Evolutionary conservation across 2,113 vertebrate species (phyloP).

Genomic region (Procavia capensis): DNA sequence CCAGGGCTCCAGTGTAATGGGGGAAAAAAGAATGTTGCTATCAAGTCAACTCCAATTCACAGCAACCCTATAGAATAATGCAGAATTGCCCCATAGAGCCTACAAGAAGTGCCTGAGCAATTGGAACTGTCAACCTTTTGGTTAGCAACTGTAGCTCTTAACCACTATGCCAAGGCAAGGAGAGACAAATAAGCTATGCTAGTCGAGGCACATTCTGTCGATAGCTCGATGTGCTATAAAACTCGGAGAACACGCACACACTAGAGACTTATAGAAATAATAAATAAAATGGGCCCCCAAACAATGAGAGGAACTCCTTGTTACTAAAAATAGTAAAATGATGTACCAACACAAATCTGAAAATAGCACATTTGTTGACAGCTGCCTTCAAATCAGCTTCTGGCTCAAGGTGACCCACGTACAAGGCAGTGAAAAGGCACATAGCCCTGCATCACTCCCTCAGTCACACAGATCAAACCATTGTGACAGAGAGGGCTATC

Average conservation of each 20-base stretch:
- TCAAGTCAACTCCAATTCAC: no score
- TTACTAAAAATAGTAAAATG: not conserved
- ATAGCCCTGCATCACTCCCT: not conserved
- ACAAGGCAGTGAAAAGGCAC: not conserved
- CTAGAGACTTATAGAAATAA: not conserved
- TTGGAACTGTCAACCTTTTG: no score
- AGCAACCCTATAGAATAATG: no score
- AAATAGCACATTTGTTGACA: not conserved
- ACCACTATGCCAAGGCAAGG: no score
- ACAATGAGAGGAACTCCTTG: not conserved
- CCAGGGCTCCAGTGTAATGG: not conserved
- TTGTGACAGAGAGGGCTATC: not conserved
- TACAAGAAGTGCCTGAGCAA: no score
- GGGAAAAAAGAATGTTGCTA: no score
- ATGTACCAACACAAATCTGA: not conserved
- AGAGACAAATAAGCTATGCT: not conserved
- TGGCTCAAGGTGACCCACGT: not conserved
- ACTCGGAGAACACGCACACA: not conserved
- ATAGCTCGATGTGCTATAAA: not conserved
- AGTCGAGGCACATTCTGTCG: not conserved
- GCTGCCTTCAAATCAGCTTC: not conserved
- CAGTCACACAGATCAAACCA: not conserved
- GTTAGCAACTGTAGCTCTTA: no score
- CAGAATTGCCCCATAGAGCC: no score
- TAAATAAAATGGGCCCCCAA: not conserved